These are phyloP conservation scores for Trissolcus basalis DNA, from an alignment of 1,140 invertebrate genomes.

Conservation along the genomic window DNA sequence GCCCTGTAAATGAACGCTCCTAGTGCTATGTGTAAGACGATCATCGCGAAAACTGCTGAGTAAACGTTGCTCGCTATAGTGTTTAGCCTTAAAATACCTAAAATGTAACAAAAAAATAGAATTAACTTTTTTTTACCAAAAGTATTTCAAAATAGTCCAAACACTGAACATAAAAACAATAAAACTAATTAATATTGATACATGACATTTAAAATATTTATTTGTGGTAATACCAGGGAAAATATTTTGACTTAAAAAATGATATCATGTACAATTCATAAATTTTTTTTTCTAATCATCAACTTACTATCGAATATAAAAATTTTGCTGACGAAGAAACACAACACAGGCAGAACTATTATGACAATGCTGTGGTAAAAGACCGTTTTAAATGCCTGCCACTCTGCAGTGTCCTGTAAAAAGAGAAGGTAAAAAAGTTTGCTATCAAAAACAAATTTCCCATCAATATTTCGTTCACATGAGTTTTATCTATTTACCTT, in stretches of 20 bases:
- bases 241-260: no score
- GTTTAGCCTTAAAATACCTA: conserved; percentile 77
- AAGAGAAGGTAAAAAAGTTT: not conserved
- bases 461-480: not conserved
- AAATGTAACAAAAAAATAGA: conserved; percentile 56
- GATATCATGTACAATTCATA: no score
- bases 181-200: no score
- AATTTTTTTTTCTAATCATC: no score
- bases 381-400: conserved; percentile 38
- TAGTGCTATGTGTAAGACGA: conserved; percentile 83
- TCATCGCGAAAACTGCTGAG: conserved; percentile 82
- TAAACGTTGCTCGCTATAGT: conserved; percentile 83
- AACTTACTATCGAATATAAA: conserved; percentile 49
- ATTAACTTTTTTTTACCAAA: no score
- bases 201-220: no score
- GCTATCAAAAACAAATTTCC: not conserved
- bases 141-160: no score
- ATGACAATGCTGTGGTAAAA: conserved; percentile 51
- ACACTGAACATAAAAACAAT: no score
- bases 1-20: conserved; percentile 87
- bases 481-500: not conserved
- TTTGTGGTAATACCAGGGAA: no score
- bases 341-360: conserved; percentile 43
- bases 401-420: conserved; percentile 19
- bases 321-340: conserved; percentile 45